phyloP scores from a whole-genome alignment of 1,140 invertebrate species.

The Probaryconus sp. region DNA sequence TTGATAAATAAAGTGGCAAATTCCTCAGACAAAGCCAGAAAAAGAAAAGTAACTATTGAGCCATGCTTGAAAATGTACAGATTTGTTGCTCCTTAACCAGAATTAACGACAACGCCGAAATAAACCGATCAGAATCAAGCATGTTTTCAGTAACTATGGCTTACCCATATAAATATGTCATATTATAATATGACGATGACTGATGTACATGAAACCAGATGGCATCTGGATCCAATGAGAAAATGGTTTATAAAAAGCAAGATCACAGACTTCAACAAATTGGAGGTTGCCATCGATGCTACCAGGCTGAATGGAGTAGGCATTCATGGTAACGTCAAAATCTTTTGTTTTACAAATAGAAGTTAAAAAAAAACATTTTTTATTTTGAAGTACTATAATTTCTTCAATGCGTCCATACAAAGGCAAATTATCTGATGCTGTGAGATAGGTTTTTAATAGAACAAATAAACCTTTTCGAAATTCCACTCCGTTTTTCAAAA shows the following conservation, averaged over 20 bases:
- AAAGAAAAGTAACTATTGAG: no score
- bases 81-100: no score
- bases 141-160: neutral
- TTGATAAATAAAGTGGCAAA: no score
- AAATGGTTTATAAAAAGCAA: conserved; percentile 7
- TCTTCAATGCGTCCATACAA: conserved; percentile 27
- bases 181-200: conserved; percentile 8
- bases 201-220: neutral
- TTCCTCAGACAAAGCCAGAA: no score
- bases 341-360: neutral
- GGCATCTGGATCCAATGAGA: neutral
- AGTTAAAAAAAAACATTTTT: neutral
- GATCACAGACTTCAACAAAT: neutral
- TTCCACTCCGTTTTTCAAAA: conserved; percentile 40
- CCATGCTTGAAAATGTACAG: no score
- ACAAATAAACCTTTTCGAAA: conserved; percentile 40
- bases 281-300: neutral
- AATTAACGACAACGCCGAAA: no score
- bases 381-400: conserved; percentile 15
- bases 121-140: no score
- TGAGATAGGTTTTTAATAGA: conserved; percentile 6
- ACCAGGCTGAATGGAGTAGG: neutral
- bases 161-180: neutral
- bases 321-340: conserved; percentile 1
- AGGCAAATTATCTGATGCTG: conserved; percentile 19